Evolutionary conservation across 2,888 invertebrate genomes (phyloP), one percentile per base, ranked within the genome.

Genomic region (Mongoloraphidia duomilia): DNA sequence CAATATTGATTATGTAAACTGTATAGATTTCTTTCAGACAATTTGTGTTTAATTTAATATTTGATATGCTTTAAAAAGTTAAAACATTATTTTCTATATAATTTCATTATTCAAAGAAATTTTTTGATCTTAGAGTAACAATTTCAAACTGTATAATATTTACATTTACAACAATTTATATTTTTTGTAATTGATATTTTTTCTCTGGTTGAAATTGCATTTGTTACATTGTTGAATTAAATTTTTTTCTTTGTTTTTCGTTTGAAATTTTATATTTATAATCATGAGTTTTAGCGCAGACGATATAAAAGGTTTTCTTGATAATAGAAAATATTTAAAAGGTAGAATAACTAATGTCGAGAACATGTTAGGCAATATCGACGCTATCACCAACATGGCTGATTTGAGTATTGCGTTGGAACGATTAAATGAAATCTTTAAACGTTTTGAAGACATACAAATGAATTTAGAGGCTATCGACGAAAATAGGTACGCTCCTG

Each of bases 251-350:
- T 44, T 46, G 47, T 52, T 50, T 46, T 45, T 41, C 45, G 44
- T 49, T 44, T 54, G 49, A 53, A 53, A 52, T 50, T 50, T 55
- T 39, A 44, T 12, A 60, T 61, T 11, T 35, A 14, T 13, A 3
- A 41, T 12, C 10, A 41, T 41, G 41, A 41, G n/a, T n/a, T n/a
- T n/a, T n/a, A n/a, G n/a, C n/a, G n/a, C 41, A 12, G 41, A 41
- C 41, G 13, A 4, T 12, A 41, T 41, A 12, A 41, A 41, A 4
- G 41, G 10, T 13, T 41, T 11, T 3, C 10, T 41, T 12, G 14
- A 11, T 12, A 41, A 41, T 10, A 41, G 41, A 13, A 41, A 41
- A 4, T 41, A 41, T 4, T 10, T 41, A 41, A 41, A 4, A 14
- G 41, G 41, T 13, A 41, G 41, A 3, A 41, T 41, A 12, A 41